Conservation (phyloP, 2,888 invertebrate species). For the Euphydryas editha region DNA sequence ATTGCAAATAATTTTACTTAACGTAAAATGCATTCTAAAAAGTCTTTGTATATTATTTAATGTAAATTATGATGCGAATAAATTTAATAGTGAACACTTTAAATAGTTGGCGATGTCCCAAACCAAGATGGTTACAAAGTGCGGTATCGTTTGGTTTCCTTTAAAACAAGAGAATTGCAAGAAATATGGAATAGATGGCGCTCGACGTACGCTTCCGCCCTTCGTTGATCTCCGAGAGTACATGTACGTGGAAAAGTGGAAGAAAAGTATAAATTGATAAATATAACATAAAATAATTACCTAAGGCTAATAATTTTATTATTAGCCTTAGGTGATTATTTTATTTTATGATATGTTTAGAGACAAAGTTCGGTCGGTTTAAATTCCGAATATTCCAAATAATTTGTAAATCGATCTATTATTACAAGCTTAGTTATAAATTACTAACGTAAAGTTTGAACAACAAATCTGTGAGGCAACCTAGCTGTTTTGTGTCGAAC, state of each 20-base stretch:
- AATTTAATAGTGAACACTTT: slow-evolving; percentile 54
- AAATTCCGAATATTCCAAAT: too few relatives aligned
- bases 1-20: neutral
- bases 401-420: too few relatives aligned
- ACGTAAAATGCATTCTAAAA: slow-evolving; percentile 23
- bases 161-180: slow-evolving; percentile 76
- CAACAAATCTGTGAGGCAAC: too few relatives aligned
- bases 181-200: slow-evolving; percentile 77
- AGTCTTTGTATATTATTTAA: slow-evolving; percentile 33
- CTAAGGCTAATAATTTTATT: too few relatives aligned
- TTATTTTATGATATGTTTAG: too few relatives aligned
- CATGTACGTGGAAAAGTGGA: slow-evolving; percentile 37
- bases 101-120: slow-evolving; percentile 74
- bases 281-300: too few relatives aligned
- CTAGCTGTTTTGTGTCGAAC: neutral
- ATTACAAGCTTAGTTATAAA: too few relatives aligned
- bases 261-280: neutral
- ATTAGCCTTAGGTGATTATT: too few relatives aligned
- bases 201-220: slow-evolving; percentile 73
- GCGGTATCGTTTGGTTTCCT: slow-evolving; percentile 73
- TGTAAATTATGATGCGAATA: slow-evolving; percentile 44
- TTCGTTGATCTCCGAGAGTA: slow-evolving; percentile 41
- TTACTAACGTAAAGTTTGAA: too few relatives aligned
- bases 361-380: too few relatives aligned
- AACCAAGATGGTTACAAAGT: slow-evolving; percentile 76